Base-by-base conservation (phyloP, 1,140 invertebrate genomes). In the Drosophila arizonae region DNA sequence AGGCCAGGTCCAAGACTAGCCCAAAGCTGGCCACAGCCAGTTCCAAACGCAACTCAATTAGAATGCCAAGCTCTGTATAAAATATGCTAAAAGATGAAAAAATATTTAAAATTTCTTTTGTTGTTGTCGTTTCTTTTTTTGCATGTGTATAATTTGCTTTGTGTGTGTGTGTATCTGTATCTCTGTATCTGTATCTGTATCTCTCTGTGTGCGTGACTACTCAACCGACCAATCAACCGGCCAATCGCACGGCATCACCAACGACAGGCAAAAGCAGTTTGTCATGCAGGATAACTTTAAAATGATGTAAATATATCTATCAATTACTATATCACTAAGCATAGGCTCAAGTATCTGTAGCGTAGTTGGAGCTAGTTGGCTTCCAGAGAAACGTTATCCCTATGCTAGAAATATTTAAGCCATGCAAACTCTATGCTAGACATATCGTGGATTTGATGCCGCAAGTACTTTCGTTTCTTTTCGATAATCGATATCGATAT, bases 261-360 rank as follows among this genome's bases (percentile, higher is more conserved):
- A 41, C 56, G 45, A 17, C 81, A 89, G 89, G 46, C 89, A 90
- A 56, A 90, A 90, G 77, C 86, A 90, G 73, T 90, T 90, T 67
- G 81, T 90, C 71, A 90, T 90, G 89, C 89, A 90, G 77, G 90
- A 87, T 60, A 81, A 84, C 71, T 90, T 54, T 68, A 75, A 77
- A 76, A 90, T 90, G 86, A 90, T 85, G 89, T 90, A 90, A 87
- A 63, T 90, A 90, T 68, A 56, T 63, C 4, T 28, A 51, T 51
- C 21, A 50, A 62, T 10, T 46, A 4, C 6, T 50, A 36, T 21
- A 28, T 2, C 13, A 11, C 6, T 24, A n/a, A 10, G 15, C 26
- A 9, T 24, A 58, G 5, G 17, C 24, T 17, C 13, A 28, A 26
- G 6, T 36, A 36, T 1, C 30, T 17, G 24, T 15, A 30, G 36